These are phyloP conservation scores for Gymnoscopelus microlampas DNA, from an alignment of 2,797 vertebrate species.

Conservation along the genomic window DNA sequence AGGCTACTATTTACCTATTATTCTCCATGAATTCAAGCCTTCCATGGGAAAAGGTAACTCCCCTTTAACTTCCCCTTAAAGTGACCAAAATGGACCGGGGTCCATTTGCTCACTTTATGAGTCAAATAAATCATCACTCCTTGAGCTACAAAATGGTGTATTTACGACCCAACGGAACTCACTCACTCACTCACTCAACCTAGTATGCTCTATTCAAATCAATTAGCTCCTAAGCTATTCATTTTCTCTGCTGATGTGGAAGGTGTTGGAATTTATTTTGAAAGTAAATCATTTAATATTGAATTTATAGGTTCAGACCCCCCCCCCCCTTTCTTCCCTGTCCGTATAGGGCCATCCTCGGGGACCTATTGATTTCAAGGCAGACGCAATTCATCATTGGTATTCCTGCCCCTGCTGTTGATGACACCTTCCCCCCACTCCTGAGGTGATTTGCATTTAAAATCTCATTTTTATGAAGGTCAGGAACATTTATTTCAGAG, in stretches of 20 bases:
- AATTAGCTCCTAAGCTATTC: background rate
- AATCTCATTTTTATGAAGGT: constrained; percentile 83
- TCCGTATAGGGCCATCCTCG: constrained; percentile 15
- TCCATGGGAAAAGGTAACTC: no score
- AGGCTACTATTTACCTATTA: no score
- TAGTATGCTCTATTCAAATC: background rate
- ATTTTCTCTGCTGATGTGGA: background rate
- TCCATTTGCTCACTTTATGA: background rate
- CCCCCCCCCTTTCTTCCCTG: no score
- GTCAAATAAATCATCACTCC: background rate
- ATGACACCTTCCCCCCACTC: constrained; percentile 63
- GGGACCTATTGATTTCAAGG: constrained; percentile 70
- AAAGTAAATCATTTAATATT: constrained; percentile 20
- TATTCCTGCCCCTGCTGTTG: constrained; percentile 77
- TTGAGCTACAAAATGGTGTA: constrained; percentile 11
- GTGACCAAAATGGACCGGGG: no score
- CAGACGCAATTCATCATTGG: constrained; percentile 70
- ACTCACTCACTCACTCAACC: background rate
- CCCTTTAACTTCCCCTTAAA: no score
- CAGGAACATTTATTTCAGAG: constrained; percentile 81
- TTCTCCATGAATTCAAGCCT: no score
- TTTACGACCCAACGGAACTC: background rate
- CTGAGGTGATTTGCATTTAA: constrained; percentile 77
- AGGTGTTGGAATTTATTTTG: constrained; percentile 6
- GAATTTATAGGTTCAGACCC: constrained; percentile 7